These are phyloP conservation scores for Eumerus sabulonum DNA, from an alignment of 2,888 invertebrate genomes.

Conservation along the genomic window DNA sequence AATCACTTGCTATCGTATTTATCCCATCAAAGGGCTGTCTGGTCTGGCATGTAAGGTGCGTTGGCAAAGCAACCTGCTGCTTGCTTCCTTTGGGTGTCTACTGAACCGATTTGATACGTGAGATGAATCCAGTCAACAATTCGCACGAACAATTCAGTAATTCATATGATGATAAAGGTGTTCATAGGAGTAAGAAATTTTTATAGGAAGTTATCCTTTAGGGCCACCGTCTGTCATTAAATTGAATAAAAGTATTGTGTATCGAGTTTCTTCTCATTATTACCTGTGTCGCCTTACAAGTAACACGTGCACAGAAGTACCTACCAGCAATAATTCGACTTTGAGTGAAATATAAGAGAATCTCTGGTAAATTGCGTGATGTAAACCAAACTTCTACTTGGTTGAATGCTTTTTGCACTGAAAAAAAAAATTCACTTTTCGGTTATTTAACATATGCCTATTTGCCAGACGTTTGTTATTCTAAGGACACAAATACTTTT, in stretches of 20 bases:
- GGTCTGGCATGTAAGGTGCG: conserved; percentile 63
- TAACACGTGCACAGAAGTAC: conserved; percentile 57
- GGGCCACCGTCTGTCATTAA: conserved; percentile 57
- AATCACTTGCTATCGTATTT: conserved; percentile 69
- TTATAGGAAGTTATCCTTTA: conserved; percentile 67
- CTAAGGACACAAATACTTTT: conserved; percentile 30
- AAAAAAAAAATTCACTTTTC: conserved; percentile 10
- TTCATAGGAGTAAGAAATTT: conserved; percentile 35
- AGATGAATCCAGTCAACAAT: conserved; percentile 61
- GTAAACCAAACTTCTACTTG: conserved; percentile 37
- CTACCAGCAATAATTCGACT: conserved; percentile 56
- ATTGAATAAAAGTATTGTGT: conserved; percentile 50
- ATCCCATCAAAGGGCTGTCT: conserved; percentile 58
- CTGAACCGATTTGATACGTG: conserved; percentile 66
- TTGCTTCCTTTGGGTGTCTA: conserved; percentile 63
- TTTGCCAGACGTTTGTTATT: conserved; percentile 34
- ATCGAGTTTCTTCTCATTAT: conserved; percentile 26
- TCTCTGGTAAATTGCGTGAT: conserved; percentile 60
- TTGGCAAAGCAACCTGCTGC: conserved; percentile 60
- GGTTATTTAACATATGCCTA: conserved; percentile 16
- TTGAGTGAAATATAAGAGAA: conserved; percentile 59
- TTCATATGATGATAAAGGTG: conserved; percentile 40
- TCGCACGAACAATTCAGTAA: conserved; percentile 49
- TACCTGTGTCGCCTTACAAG: conserved; percentile 31
- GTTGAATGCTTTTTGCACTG: conserved; percentile 44